Conservation (phyloP, 1,140 invertebrate genomes). For the Popillia japonica region DNA sequence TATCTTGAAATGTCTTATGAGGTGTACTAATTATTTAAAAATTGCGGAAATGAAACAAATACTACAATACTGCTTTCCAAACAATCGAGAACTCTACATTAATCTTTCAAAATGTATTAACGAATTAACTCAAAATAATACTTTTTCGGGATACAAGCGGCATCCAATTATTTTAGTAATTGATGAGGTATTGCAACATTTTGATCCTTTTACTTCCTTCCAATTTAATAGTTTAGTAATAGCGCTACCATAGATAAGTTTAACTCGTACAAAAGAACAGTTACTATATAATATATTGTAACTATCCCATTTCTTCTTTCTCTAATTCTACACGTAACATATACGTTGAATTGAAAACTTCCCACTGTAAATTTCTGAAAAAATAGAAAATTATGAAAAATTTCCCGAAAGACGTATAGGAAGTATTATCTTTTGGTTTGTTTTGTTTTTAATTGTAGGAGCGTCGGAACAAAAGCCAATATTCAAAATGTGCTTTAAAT, state of each 20-base stretch:
- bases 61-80: slow-evolving; percentile 47
- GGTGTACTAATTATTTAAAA: slow-evolving; percentile 43
- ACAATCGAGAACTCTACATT: slow-evolving; percentile 43
- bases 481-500: too few relatives aligned
- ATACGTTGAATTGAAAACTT: neutral
- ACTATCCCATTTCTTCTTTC: too few relatives aligned
- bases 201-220: slow-evolving; percentile 40
- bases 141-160: slow-evolving; percentile 62
- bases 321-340: neutral
- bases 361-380: too few relatives aligned
- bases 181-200: slow-evolving; percentile 76
- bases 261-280: neutral
- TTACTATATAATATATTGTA: neutral
- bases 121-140: slow-evolving; percentile 10
- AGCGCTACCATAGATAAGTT: neutral
- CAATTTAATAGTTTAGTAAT: neutral
- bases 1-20: slow-evolving; percentile 45
- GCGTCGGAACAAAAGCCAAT: too few relatives aligned
- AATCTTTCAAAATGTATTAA: slow-evolving; percentile 37
- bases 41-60: slow-evolving; percentile 46
- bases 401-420: too few relatives aligned
- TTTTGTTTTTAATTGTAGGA: too few relatives aligned
- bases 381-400: too few relatives aligned
- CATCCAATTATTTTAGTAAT: slow-evolving; percentile 71
- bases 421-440: too few relatives aligned